These are phyloP conservation scores for Brachionus koreanus DNA, from an alignment of 1,140 invertebrate genomes.

Conservation along the genomic window DNA sequence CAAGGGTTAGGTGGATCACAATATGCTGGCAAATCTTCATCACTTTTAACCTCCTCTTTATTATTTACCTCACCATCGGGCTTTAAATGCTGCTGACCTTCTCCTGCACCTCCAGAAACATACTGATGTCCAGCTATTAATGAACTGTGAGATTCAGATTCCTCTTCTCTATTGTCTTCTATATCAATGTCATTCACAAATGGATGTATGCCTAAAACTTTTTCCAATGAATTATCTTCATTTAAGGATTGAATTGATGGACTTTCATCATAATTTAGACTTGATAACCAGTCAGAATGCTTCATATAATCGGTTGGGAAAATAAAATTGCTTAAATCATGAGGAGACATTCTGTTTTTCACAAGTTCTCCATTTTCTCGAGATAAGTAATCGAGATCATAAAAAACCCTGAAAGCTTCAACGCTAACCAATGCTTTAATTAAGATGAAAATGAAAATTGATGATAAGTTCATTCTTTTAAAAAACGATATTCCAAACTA, in stretches of 20 bases:
- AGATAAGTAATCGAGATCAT: neutral
- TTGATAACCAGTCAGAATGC: too few relatives aligned
- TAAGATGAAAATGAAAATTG: neutral
- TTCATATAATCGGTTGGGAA: too few relatives aligned
- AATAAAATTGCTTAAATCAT: too few relatives aligned
- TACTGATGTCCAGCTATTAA: slow-evolving; percentile 29
- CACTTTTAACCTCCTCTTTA: slow-evolving; percentile 72
- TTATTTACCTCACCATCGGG: slow-evolving; percentile 65
- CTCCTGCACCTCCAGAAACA: slow-evolving; percentile 65
- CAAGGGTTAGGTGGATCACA: slow-evolving; percentile 99
- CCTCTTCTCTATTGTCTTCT: neutral
- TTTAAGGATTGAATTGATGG: neutral
- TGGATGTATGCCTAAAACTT: neutral
- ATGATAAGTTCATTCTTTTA: neutral
- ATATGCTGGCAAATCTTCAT: slow-evolving; percentile 87
- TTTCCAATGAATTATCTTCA: neutral
- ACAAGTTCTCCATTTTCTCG: neutral
- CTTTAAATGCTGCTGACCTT: slow-evolving; percentile 68
- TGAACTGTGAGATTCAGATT: slow-evolving; percentile 21
- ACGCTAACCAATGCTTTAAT: neutral
- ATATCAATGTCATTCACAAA: neutral
- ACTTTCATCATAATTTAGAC: neutral
- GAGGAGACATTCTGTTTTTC: too few relatives aligned
- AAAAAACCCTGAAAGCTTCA: neutral
- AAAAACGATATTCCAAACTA: neutral